phyloP scores from a whole-genome alignment of 2,797 vertebrate species.

The Manis crassicaudata region DNA sequence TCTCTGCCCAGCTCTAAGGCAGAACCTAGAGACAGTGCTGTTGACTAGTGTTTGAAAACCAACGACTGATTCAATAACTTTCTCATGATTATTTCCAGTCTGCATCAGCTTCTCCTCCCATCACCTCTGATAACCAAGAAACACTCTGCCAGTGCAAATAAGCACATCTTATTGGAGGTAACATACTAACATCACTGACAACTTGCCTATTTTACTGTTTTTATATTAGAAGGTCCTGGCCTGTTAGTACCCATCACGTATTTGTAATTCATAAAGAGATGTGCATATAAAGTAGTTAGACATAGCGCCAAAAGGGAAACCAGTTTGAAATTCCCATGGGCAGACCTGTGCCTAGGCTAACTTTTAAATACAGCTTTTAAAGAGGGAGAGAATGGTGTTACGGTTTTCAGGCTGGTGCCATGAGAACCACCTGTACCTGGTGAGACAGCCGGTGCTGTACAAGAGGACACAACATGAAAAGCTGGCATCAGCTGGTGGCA shows the following conservation, averaged over 20 bases:
- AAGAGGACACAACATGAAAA: neutral
- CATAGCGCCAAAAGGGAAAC: neutral
- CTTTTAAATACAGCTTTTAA: neutral
- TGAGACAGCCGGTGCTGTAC: neutral
- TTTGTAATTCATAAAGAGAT: neutral
- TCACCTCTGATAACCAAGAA: neutral
- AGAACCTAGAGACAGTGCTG: neutral
- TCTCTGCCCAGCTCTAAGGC: neutral
- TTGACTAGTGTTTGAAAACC: neutral
- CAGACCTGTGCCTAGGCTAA: neutral
- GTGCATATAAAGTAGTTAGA: neutral
- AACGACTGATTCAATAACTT: neutral
- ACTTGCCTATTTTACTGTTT: neutral
- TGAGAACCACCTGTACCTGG: neutral
- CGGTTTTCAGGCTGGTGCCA: neutral
- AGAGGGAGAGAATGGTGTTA: neutral
- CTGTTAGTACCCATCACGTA: rapidly evolving
- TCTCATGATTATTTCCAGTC: neutral
- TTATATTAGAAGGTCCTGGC: neutral
- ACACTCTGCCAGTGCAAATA: neutral
- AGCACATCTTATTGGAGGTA: neutral
- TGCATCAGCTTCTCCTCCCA: neutral
- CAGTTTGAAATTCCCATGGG: neutral
- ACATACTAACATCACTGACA: neutral
- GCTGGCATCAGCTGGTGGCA: neutral